Base-by-base conservation (phyloP, 2,888 invertebrate genomes). In the Nebria salina region DNA sequence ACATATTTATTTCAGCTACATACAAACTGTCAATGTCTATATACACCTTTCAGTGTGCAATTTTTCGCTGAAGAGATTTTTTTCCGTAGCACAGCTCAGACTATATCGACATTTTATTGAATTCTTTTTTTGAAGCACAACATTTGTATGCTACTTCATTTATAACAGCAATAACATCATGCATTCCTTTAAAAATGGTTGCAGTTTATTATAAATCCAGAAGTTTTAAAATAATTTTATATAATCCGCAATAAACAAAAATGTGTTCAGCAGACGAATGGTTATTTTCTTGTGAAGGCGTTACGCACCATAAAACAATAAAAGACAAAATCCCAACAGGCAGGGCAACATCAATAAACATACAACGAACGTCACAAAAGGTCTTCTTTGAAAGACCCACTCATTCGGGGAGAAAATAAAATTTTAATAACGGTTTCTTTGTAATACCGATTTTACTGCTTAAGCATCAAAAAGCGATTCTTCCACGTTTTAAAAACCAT, bases 341-440 rank as follows among this genome's bases (percentile, higher is more conserved):
- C 76, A 43, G 41, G 15, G 72, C 54, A 70, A 77, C 72, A 77
- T 72, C 77, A 77, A 77, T 77, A 77, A 77, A 77, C 76, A 65
- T 76, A 66, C 11, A 15, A 34, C 34, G 34, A 66, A 25, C 66
- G 66, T 70, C 54, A 6, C 70, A 70, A 78, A 73, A 73, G 73
- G 73, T 15, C 34, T 78, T 78, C 78, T 78, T 72, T 78, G 79
- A 79, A 79, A 75, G 34, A 25, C 34, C 72, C 72, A 54, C 54
- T 34, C 72, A 64, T 43, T 77, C 26, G 54, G 54, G 54, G 54
- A 54, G 65, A 74, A 77, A 80, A 75, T 80, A 80, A 54, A 78
- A 78, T 73, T 78, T 73, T 78, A 80, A 80, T 80, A 80, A 80
- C 80, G 80, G 80, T 75, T 68, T 75, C 75, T 80, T 78, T 80